A percentile compares a stretch with the other conserved stretches of the same genome.
Conservation (phyloP, 2,113 vertebrate species). For the Numida meleagris region DNA sequence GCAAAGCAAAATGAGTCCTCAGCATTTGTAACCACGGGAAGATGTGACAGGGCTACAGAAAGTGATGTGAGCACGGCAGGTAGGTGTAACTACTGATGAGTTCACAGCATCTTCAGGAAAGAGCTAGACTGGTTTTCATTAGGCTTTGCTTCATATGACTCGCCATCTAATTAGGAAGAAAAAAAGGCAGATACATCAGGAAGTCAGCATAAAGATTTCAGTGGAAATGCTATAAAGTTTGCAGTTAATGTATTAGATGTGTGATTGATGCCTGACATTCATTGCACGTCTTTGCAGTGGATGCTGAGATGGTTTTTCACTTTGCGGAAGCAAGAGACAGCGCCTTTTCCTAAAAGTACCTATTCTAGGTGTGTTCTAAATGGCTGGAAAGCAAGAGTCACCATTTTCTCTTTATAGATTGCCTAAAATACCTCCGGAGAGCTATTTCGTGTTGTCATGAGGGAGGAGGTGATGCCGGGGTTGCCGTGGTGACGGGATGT, state of each 20-base stretch:
- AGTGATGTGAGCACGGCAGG: background rate
- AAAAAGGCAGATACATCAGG: background rate
- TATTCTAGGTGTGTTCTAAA: slow-evolving; percentile 20
- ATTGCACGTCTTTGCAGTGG: rapidly evolving
- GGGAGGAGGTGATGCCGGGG: slow-evolving; percentile 37
- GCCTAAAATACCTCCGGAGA: slow-evolving; percentile 64
- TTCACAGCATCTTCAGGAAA: background rate
- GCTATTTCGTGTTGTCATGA: slow-evolving; percentile 44
- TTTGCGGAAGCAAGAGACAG: background rate
- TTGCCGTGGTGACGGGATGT: slow-evolving; percentile 42
- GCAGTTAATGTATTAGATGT: background rate
- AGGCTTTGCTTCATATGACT: background rate
- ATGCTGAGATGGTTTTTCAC: background rate
- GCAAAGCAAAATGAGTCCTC: background rate
- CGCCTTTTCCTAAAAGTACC: background rate
- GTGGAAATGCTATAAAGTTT: slow-evolving; percentile 16
- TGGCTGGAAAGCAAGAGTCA: slow-evolving; percentile 19
- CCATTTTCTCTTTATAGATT: slow-evolving; percentile 8
- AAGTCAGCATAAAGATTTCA: background rate
- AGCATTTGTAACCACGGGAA: background rate
- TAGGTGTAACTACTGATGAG: background rate
- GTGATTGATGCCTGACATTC: background rate
- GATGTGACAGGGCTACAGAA: rapidly evolving
- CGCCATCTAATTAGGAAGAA: background rate
- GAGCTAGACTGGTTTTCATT: background rate